These are phyloP conservation scores for Daboia siamensis DNA, from an alignment of 2,113 vertebrate species.

Conservation along the genomic window DNA sequence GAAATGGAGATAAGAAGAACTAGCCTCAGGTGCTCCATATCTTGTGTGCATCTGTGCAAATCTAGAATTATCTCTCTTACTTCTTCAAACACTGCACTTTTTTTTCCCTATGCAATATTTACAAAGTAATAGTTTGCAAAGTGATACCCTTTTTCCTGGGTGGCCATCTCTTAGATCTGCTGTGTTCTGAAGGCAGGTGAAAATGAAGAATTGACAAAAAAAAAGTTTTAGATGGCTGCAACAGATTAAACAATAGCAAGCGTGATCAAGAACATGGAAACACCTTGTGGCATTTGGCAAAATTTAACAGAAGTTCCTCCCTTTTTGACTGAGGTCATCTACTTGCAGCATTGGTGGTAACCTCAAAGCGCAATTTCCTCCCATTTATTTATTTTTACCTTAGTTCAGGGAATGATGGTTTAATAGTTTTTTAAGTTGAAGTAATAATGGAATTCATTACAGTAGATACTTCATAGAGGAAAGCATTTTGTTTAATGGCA, in stretches of 20 bases:
- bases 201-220: not conserved
- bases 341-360: slow-evolving; percentile 31
- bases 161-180: slow-evolving; percentile 3
- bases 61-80: not conserved
- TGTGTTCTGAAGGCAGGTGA: slow-evolving; percentile 13
- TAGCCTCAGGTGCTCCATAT: not conserved
- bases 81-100: not conserved
- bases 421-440: slow-evolving; percentile 15
- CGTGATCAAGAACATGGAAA: slow-evolving; percentile 22
- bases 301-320: slow-evolving; percentile 11
- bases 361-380: slow-evolving; percentile 28
- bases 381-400: slow-evolving; percentile 29
- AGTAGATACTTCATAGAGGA: not conserved
- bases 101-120: not conserved
- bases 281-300: slow-evolving; percentile 22
- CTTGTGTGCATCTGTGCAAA: not conserved
- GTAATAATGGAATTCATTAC: slow-evolving; percentile 18
- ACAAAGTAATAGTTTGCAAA: slow-evolving; percentile 10
- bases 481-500: not conserved
- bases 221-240: not conserved
- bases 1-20: not conserved
- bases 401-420: slow-evolving; percentile 9
- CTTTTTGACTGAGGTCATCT: slow-evolving; percentile 24
- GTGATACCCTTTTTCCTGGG: not conserved
- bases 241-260: slow-evolving; percentile 11